phyloP scores from a whole-genome alignment of 1,140 invertebrate genomes.

The Apis florea region DNA sequence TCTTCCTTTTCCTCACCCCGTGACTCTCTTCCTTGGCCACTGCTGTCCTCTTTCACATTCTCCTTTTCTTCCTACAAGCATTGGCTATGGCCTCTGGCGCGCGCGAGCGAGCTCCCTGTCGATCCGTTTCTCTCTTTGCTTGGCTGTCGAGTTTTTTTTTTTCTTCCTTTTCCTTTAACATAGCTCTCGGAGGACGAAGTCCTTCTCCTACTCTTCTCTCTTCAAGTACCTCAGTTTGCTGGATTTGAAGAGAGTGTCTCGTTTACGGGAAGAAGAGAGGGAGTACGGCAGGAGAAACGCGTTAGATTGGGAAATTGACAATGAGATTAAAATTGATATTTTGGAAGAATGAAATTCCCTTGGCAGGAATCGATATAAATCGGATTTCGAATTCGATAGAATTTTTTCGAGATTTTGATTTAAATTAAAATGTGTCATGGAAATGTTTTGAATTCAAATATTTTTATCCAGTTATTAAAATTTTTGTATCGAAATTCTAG shows the following conservation, averaged over 20 bases:
- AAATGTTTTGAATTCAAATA: no score
- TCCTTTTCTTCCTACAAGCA: conserved; percentile 33
- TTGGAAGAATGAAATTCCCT: no score
- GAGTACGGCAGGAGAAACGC: conserved; percentile 1
- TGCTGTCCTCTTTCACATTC: conserved; percentile 34
- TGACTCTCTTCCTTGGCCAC: conserved; percentile 44
- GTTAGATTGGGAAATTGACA: conserved; percentile 1
- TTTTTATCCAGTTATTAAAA: no score
- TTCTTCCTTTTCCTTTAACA: not conserved
- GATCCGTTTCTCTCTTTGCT: conserved; percentile 43
- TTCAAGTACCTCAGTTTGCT: not conserved
- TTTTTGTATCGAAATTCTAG: no score
- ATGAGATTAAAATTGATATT: not conserved
- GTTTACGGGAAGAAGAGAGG: not conserved
- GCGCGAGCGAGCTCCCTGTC: conserved; percentile 23
- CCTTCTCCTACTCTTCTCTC: conserved; percentile 19
- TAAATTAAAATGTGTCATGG: no score
- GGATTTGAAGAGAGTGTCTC: conserved; percentile 1
- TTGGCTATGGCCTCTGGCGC: conserved; percentile 9
- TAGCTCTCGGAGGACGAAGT: conserved; percentile 14
- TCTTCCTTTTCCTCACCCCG: conserved; percentile 49
- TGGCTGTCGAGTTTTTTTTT: not conserved
- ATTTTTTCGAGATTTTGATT: no score
- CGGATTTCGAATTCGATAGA: no score
- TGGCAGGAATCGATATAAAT: no score